Evolutionary conservation across 2,113 vertebrate genomes (phyloP).

Genomic region (Gymnogyps californianus): DNA sequence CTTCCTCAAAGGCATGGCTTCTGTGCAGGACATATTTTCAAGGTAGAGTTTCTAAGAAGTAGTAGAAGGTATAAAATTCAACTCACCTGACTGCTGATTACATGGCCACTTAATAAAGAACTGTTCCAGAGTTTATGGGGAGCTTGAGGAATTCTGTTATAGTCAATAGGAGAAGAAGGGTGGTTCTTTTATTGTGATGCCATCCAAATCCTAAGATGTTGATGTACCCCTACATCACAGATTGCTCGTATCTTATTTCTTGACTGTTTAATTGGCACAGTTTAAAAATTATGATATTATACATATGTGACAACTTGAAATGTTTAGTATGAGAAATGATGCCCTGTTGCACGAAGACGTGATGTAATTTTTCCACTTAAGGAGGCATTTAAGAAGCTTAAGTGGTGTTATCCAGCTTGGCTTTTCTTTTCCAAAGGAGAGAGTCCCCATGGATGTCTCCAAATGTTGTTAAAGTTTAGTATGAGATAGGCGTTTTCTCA

Average conservation of each 20-base stretch:
- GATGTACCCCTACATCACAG: not conserved
- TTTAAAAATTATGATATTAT: not conserved
- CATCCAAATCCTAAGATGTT: not conserved
- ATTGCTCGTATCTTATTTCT: not conserved
- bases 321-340: not conserved
- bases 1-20: not conserved
- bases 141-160: fast-evolving
- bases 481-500: not conserved
- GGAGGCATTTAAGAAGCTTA: not conserved
- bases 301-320: not conserved
- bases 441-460: not conserved
- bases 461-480: not conserved
- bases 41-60: not conserved
- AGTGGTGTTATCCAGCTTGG: not conserved
- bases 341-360: fast-evolving
- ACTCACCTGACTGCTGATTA: not conserved
- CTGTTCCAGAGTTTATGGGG: not conserved
- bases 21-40: not conserved
- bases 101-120: not conserved
- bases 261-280: not conserved
- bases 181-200: not conserved
- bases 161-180: not conserved
- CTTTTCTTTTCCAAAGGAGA: not conserved
- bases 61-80: not conserved
- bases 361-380: not conserved